Base-by-base conservation (phyloP, 2,113 vertebrate genomes). In the Catharus fuscescens region DNA sequence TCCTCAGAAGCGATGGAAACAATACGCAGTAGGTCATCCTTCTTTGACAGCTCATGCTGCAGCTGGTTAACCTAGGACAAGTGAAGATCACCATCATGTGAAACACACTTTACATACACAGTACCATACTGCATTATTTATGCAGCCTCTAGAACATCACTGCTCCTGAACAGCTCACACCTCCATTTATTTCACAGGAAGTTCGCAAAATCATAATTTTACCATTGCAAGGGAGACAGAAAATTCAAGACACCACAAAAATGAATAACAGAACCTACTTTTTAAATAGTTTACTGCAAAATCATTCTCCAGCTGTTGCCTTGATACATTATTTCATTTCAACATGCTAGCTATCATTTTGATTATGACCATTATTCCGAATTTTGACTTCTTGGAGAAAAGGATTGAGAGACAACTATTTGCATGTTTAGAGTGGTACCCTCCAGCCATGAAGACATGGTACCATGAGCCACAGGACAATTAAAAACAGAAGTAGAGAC, bases 1-100 rank as follows among this genome's bases (percentile, higher is more conserved):
- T 99, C 99, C 97, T 99, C 99, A 1, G 99, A 99, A 52, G 98
- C 98, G 25, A 98, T 99, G 20, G 99, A 99, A 79, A 99, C 99
- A 60, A 99, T 98, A 6, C 99, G 98, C 86, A 99, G 98, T 73
- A 99, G 93, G 86, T 99, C 99, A 12, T 99, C 99, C 96, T 99
- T 99, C 97, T 99, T 99, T 3, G 97, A 96, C 47, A 99, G 97
- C 52, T 99, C 99, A 72, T 99, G 99, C 94, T 99, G 99, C 62
- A 99, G 98, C 96, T 99, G 99, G 93, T 99, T 98, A 83, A 99
- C 99, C 99, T 99, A 96, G 8, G 31, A n/a, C 57, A 48, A 73
- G 91, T 7, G 64, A 78, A 70, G 7, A 28, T 20, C 50, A 56
- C 26, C 65, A 80, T n/a, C 61, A 95, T 2, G 3, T 32, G 62